Conservation (phyloP, 2,888 invertebrate genomes). For the Hydriomena furcata region DNA sequence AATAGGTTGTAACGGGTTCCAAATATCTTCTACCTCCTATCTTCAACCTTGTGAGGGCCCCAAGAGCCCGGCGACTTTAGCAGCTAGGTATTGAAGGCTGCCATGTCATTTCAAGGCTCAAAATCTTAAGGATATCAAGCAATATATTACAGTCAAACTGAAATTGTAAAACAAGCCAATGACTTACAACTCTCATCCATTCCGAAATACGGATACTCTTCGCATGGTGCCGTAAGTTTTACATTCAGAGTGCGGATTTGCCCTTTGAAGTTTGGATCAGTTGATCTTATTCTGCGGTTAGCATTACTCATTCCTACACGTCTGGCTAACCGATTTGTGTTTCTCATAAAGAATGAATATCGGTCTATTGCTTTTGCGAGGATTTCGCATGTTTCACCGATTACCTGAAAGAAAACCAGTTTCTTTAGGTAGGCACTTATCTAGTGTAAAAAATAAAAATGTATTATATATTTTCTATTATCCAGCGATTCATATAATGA, state of each 20-base stretch:
- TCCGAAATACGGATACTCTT: conserved; percentile 84
- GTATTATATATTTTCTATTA: no score
- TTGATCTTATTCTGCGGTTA: conserved; percentile 10
- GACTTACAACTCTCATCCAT: conserved; percentile 92
- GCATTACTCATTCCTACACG: conserved; percentile 22
- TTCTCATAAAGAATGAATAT: conserved; percentile 35
- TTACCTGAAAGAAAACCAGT: conserved; percentile 31
- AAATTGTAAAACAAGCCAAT: no score
- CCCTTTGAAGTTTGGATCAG: conserved; percentile 33
- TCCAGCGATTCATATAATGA: no score
- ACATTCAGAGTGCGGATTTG: conserved; percentile 78
- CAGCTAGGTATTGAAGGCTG: no score
- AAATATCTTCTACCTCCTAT: no score
- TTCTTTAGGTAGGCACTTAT: neutral
- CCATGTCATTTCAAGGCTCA: no score
- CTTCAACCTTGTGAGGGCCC: no score
- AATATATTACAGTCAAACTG: no score
- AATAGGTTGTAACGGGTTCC: no score
- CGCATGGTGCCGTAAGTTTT: conserved; percentile 84
- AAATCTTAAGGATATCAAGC: no score
- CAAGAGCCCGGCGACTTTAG: no score
- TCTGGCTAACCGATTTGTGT: conserved; percentile 33
- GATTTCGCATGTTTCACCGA: conserved; percentile 79
- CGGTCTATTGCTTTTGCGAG: conserved; percentile 45
- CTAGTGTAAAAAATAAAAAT: no score